Percentiles rank a stretch among this genome's conserved stretches.
Conservation (phyloP, 2,113 vertebrate species). For the Brienomyrus brachyistius region DNA sequence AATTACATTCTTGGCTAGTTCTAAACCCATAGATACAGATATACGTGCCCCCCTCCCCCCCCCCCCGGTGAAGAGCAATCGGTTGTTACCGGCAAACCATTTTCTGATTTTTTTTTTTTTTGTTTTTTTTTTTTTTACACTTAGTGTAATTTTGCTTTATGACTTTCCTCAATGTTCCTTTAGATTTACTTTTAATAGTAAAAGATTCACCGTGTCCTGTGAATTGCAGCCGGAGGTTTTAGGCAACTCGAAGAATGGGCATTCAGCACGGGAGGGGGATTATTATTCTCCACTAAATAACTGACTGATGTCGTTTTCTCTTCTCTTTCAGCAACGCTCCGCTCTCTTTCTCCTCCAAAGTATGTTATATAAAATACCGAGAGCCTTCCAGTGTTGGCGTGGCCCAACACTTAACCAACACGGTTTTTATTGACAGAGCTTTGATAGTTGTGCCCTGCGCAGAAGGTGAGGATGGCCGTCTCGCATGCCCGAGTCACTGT, state of each 20-base stretch:
- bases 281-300: background rate
- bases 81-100: background rate
- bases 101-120: background rate
- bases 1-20: background rate
- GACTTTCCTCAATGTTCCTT: background rate
- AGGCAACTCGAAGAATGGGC: background rate
- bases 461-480: conserved; percentile 81
- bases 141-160: background rate
- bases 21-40: background rate
- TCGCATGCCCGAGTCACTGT: conserved; percentile 9
- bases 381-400: conserved; percentile 93
- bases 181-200: background rate
- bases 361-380: conserved; percentile 95
- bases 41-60: background rate
- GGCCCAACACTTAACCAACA: conserved; percentile 97
- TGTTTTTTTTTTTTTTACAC: background rate
- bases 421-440: conserved; percentile 99
- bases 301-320: conserved; percentile 28
- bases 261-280: background rate
- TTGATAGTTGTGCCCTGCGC: conserved; percentile 96
- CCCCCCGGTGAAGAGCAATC: background rate
- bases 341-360: conserved; percentile 92
- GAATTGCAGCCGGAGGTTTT: background rate
- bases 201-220: background rate
- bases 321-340: conserved; percentile 77